These are phyloP conservation scores for Trichacis sp. DNA, from an alignment of 2,888 invertebrate species.

Conservation along the genomic window DNA sequence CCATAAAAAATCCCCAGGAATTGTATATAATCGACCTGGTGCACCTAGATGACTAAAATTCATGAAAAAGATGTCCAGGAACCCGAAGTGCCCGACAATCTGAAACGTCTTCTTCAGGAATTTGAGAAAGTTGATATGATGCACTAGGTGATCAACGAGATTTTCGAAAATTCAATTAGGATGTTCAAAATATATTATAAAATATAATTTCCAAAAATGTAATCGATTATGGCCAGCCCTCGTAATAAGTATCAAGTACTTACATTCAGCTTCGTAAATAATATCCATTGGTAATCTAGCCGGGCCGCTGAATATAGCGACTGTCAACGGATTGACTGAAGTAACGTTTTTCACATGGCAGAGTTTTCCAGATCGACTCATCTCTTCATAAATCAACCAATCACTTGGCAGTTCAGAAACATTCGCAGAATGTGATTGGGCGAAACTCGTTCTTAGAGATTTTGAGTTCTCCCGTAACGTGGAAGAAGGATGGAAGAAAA, in stretches of 20 bases:
- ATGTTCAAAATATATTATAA: too few species aligned
- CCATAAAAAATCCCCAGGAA: too few species aligned
- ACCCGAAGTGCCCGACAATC: too few species aligned
- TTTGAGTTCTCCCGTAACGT: conserved; percentile 70
- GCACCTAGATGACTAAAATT: too few species aligned
- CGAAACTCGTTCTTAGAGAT: conserved; percentile 56
- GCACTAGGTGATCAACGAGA: too few species aligned
- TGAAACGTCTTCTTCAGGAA: too few species aligned
- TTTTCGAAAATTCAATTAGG: too few species aligned
- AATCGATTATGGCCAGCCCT: neutral
- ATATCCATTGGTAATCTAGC: conserved; percentile 73
- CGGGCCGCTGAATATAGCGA: conserved; percentile 84
- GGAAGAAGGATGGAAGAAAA: conserved; percentile 75
- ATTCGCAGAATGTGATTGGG: conserved; percentile 63
- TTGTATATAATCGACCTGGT: too few species aligned
- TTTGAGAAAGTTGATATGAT: too few species aligned
- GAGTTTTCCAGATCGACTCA: conserved; percentile 77
- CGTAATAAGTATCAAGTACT: conserved; percentile 20
- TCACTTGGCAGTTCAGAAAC: conserved; percentile 76
- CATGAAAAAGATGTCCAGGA: too few species aligned
- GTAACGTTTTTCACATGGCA: conserved; percentile 85
- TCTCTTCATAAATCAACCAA: conserved; percentile 91
- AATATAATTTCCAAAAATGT: neutral
- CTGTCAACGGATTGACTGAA: conserved; percentile 82
- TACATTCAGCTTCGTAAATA: conserved; percentile 66